Percentiles rank a stretch among this genome's conserved stretches.
These are phyloP conservation scores for Lomographa bimaculata DNA, from an alignment of 2,888 invertebrate species.

Conservation along the genomic window DNA sequence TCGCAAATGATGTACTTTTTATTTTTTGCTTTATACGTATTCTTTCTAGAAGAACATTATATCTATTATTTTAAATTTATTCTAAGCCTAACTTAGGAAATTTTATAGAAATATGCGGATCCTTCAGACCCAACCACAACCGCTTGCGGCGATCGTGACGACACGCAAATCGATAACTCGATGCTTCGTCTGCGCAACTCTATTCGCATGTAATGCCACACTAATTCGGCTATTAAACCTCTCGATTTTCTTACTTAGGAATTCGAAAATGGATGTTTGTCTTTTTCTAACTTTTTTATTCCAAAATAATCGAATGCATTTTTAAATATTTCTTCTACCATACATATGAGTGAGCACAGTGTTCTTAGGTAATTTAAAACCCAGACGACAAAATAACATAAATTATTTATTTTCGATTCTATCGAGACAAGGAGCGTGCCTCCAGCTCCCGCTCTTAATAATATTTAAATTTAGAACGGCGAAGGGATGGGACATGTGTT, in stretches of 20 bases:
- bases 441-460: conserved; percentile 69
- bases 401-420: conserved; percentile 67
- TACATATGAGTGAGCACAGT: conserved; percentile 4
- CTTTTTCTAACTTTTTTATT: neutral
- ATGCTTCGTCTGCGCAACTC: conserved; percentile 50
- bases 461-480: conserved; percentile 80
- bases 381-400: conserved; percentile 48
- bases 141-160: conserved; percentile 59
- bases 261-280: conserved; percentile 26
- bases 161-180: conserved; percentile 60
- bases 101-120: conserved; percentile 20
- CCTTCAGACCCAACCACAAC: conserved; percentile 28
- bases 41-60: too few species aligned
- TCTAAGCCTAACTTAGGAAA: conserved; percentile 14
- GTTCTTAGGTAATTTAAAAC: conserved; percentile 20
- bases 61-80: conserved; percentile 15
- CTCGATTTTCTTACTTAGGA: conserved; percentile 31
- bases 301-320: too few species aligned
- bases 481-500: conserved; percentile 82
- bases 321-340: too few species aligned
- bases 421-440: conserved; percentile 73
- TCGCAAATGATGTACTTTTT: too few species aligned
- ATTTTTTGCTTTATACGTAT: too few species aligned
- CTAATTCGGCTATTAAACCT: conserved; percentile 42
- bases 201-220: conserved; percentile 49